Percentiles rank a stretch among this genome's conserved stretches.
These are phyloP conservation scores for Meda fulgida DNA, from an alignment of 2,797 vertebrate species.

Conservation along the genomic window DNA sequence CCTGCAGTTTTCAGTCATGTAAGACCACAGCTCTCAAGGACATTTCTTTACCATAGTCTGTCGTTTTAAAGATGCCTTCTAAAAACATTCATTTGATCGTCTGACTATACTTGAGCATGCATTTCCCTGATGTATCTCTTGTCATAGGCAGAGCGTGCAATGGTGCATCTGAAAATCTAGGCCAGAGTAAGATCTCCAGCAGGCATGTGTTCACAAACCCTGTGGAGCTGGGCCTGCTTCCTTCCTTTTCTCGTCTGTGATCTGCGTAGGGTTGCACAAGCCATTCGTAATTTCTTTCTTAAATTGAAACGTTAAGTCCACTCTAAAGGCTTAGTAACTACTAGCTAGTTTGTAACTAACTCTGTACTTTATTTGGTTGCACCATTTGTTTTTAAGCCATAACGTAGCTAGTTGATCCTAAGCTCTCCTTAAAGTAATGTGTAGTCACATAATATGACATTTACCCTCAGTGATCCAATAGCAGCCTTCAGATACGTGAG, in stretches of 20 bases:
- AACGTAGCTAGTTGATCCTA: not conserved
- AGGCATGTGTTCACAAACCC: constrained; percentile 1
- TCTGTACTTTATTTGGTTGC: not conserved
- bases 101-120: not conserved
- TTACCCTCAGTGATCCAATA: too few relatives aligned
- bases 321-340: not conserved
- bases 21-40: constrained; percentile 28
- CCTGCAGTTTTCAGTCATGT: constrained; percentile 37
- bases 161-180: constrained; percentile 22
- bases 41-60: constrained; percentile 20
- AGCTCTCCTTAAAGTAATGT: not conserved
- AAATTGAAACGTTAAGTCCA: not conserved
- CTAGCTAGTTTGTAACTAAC: not conserved
- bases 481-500: too few relatives aligned
- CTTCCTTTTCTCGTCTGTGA: not conserved
- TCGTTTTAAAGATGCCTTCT: constrained; percentile 32
- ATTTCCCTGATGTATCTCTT: constrained; percentile 7
- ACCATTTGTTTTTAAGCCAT: not conserved
- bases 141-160: not conserved
- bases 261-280: not conserved
- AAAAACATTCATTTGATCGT: not conserved
- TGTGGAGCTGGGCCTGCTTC: constrained; percentile 5
- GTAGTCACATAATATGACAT: not conserved
- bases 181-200: not conserved
- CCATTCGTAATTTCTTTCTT: not conserved